Evolutionary conservation across 2,888 invertebrate genomes (phyloP), one percentile per base, ranked within the genome.

Genomic region (Coremacera marginata): DNA sequence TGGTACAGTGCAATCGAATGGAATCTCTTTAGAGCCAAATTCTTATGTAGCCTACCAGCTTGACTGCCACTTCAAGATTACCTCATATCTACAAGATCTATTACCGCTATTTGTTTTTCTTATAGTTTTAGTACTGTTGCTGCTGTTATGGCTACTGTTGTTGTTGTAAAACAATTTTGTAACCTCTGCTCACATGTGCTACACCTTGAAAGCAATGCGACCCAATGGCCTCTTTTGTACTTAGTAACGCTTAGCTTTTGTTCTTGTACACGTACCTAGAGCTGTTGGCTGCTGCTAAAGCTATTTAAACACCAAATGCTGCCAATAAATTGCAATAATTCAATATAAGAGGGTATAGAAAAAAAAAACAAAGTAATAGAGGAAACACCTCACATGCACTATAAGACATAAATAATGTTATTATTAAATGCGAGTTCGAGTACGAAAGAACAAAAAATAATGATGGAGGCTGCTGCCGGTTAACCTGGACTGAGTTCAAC

Each of bases 351-450:
- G 60, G 49, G 65, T 25, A 62, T 52, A 34, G 57, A 72, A 68
- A 62, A 68, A 51, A 78, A 81, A 81, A 11, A 37, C 19, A 34
- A 22, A 4, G 16, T 82, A 82, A 82, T 84, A 85, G n/a, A 52
- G 34, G 44, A 31, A 49, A 27, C 49, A 57, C 73, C n/a, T 86
- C 88, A 88, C 86, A 87, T 87, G 87, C 87, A 86, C 86, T 86
- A 84, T 83, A 83, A 86, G 88, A 87, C 88, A 87, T 87, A 87
- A 87, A 87, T 87, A 87, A 88, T 85, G 87, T 86, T 87, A 88
- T 87, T 87, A 87, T 87, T 87, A 87, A 87, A 87, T 87, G 87
- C 87, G 87, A 87, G 86, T 51, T 62, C 49, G 31, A 22, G n/a
- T 57, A 19, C 37, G 2, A 57, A 7, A 16, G 16, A 16, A 31